Conservation (phyloP, 2,888 invertebrate genomes). For the Troides helena region DNA sequence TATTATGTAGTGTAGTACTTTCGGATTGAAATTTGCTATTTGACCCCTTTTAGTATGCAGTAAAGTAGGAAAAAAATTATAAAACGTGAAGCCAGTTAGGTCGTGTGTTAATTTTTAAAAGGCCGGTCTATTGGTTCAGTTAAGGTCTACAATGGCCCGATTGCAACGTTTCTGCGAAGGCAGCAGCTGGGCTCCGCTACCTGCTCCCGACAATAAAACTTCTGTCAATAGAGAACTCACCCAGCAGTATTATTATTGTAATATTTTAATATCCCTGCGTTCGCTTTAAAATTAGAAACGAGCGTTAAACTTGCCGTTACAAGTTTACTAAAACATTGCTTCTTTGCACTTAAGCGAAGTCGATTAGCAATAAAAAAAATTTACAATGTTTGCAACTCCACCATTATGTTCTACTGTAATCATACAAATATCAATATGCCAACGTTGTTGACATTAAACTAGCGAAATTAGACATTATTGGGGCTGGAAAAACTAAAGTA, state of each 20-base stretch:
- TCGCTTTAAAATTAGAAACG: constrained; percentile 14
- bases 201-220: constrained; percentile 68
- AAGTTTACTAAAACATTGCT: neutral
- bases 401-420: neutral
- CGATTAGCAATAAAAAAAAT: neutral
- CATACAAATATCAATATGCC: neutral
- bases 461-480: no score
- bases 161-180: constrained; percentile 57
- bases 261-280: constrained; percentile 31
- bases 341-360: neutral
- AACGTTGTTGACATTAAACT: no score
- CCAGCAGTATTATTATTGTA: constrained; percentile 51
- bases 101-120: constrained; percentile 51
- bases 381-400: neutral
- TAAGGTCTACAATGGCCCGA: constrained; percentile 55
- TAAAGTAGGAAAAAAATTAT: constrained; percentile 28
- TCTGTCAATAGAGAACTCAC: constrained; percentile 60
- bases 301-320: neutral
- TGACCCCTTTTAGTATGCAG: constrained; percentile 2
- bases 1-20: neutral
- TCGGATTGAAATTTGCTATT: neutral
- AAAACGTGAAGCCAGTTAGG: constrained; percentile 27
- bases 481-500: no score
- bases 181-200: constrained; percentile 66
- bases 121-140: constrained; percentile 44